phyloP scores from a whole-genome alignment of 2,113 vertebrate species.

The Leucosticte australis region DNA sequence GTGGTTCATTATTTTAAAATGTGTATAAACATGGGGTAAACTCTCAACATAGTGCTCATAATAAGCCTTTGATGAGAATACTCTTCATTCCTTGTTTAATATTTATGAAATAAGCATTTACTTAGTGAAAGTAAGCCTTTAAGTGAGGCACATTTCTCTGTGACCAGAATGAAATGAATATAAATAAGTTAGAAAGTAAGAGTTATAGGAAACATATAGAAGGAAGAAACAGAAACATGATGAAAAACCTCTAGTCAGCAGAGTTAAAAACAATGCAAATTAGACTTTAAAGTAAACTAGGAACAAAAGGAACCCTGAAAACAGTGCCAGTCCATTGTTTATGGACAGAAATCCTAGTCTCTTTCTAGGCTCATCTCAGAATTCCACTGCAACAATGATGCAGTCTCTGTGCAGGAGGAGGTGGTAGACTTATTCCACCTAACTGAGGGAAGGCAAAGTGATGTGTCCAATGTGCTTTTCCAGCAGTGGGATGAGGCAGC shows the following conservation, averaged over 20 bases:
- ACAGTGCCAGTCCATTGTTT: not conserved
- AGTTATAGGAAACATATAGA: not conserved
- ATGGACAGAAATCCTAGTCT: not conserved
- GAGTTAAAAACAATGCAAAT: slow-evolving; percentile 20
- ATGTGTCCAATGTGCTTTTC: not conserved
- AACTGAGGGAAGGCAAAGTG: not conserved
- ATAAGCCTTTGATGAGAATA: slow-evolving; percentile 45
- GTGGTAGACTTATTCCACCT: not conserved
- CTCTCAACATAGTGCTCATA: not conserved
- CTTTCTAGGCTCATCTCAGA: not conserved
- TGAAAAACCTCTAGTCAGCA: not conserved
- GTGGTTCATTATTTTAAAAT: slow-evolving; percentile 33
- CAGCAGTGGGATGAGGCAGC: not conserved
- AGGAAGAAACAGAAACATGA: not conserved
- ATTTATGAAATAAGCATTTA: slow-evolving; percentile 59
- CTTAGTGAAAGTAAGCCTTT: slow-evolving; percentile 16
- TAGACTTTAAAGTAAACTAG: not conserved
- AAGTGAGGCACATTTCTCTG: not conserved
- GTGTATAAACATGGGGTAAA: slow-evolving; percentile 25
- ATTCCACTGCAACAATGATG: rapidly evolving
- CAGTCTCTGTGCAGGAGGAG: not conserved
- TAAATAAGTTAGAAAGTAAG: not conserved
- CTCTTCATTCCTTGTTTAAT: slow-evolving; percentile 31
- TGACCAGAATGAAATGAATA: not conserved
- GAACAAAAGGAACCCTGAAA: not conserved